Base-by-base conservation (phyloP, 2,113 vertebrate species). In the Tenebrosternarchus preto region DNA sequence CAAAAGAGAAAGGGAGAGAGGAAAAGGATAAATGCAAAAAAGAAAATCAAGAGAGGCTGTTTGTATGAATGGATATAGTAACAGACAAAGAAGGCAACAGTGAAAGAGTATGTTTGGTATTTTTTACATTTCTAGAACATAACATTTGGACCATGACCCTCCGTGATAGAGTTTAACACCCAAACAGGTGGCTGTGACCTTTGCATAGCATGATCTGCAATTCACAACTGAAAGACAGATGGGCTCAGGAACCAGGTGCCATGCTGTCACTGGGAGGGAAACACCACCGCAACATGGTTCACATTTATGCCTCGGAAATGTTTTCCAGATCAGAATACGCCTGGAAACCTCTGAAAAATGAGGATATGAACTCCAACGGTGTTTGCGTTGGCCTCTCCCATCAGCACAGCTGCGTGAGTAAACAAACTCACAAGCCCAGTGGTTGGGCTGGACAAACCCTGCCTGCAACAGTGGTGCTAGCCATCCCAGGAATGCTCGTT, bases 101-200 rank as follows among this genome's bases (percentile, higher is more conserved):
- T 50, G 17, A 31, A 16, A 59, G 17, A 25, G 63, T 66, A 66
- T 50, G 43, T 50, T 50, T 50, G 43, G 43, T 12, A 15, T 50
- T 50, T 50, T 50, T 50, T 2, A 50, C 2, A 29, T 66, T 33
- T 66, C 63, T 16, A 15, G 25, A 31, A 15, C 31, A 31, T 33
- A 67, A 76, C 66, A 22, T 61, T 72, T 64, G 80, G 83, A 87
- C 69, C 78, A 83, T 67, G 46, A 50, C 7, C 9, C 53, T 17
- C 46, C 56, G 80, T 83, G 69, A 72, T 81, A 66, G 80, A n/a
- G 71, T 61, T 82, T 80, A 73, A 76, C 59, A 53, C 36, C 20
- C 15, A 25, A 6, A 83, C 67, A 80, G 78, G 33, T 81, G 59
- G 63, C 22, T 29, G 19, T 68, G 39, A 66, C 55, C 19, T 43